Evolutionary conservation across 2,888 invertebrate genomes (phyloP), one percentile per base, ranked within the genome.

Genomic region (Antheraea assamensis): DNA sequence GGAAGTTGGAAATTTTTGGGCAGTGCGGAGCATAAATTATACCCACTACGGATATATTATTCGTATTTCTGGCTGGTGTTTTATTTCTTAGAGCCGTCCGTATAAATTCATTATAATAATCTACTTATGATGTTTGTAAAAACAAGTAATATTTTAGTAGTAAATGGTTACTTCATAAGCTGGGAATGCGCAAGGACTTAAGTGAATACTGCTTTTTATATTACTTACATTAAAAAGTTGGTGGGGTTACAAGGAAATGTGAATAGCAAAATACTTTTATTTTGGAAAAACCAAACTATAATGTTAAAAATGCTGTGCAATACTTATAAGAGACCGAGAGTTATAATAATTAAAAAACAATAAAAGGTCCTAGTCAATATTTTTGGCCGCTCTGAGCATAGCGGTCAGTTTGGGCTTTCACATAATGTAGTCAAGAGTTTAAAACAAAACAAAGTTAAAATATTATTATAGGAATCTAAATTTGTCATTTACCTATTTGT

Each of bases 1-100:
- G 27, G 61, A 64, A 64, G 61, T 64, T 64, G 61, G 61, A 64
- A 64, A 30, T 64, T 64, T n/a, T 64, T 64, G 30, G 61, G 61
- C 27, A 64, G 17, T 64, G 27, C 30, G 61, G 30, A 64, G 61
- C 61, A 64, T 64, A 64, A 64, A 64, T 64, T 64, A 64, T 64
- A 64, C 61, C 61, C 30, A 30, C 61, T 30, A 64, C 27, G 61
- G 30, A 64, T 64, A 17, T 64, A 64, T 64, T 64, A 64, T 30
- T 64, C 61, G 27, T 64, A 17, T 30, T 64, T 64, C 61, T 27
- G 61, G 13, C 17, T 17, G 58, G 17, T 64, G 17, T 64, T 64
- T 64, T 30, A 30, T 64, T 64, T 64, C 58, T 24, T 58, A 24
- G n/a, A n/a, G n/a, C n/a, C 58, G 2, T 24, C n/a, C n/a, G 58